Evolutionary conservation across 2,888 invertebrate species (phyloP).

Genomic region (Cerastis leucographa): DNA sequence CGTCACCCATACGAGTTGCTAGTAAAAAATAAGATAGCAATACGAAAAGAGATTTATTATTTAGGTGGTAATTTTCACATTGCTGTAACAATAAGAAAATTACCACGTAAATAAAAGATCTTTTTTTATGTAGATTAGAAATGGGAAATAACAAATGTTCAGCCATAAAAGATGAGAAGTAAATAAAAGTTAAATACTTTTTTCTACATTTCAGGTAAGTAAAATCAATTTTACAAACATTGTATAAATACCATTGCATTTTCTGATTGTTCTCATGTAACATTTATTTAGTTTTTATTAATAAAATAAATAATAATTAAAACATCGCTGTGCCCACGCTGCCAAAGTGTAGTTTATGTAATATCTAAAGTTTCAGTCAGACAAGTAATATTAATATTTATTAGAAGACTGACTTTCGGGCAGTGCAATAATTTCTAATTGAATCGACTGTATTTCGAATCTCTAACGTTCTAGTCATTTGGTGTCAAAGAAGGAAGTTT

Average conservation of each 20-base stretch:
- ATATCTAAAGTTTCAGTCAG: conserved; percentile 45
- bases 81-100: neutral
- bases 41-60: neutral
- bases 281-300: conserved; percentile 49
- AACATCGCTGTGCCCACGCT: conserved; percentile 60
- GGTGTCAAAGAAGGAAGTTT: conserved; percentile 52
- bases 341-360: conserved; percentile 64
- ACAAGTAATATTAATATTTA: conserved; percentile 46
- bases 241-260: conserved; percentile 64
- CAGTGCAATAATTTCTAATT: conserved; percentile 83
- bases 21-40: neutral
- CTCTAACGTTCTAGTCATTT: conserved; percentile 61
- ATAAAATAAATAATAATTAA: conserved; percentile 29
- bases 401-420: conserved; percentile 87
- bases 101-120: neutral
- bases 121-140: neutral
- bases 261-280: conserved; percentile 50
- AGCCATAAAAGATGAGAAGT: neutral
- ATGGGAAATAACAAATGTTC: neutral
- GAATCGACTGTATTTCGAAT: conserved; percentile 53
- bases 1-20: neutral
- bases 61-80: neutral
- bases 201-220: conserved; percentile 49
- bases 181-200: neutral
- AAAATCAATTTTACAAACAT: conserved; percentile 45